Base-by-base conservation (phyloP, 2,888 invertebrate species). In the Erynnis tages region DNA sequence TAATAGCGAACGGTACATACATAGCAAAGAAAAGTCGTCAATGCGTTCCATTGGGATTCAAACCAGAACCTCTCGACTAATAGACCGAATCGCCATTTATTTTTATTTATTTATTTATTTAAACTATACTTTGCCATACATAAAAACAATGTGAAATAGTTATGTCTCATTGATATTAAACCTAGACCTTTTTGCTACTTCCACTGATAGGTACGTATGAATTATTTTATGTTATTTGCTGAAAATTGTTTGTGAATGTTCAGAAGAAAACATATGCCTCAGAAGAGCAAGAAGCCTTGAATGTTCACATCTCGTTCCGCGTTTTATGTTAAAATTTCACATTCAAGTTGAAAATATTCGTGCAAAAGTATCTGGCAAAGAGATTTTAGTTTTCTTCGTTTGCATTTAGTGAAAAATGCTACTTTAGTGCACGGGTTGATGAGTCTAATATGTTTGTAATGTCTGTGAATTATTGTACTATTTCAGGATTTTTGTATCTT, bases 321-420 rank as follows among this genome's bases (percentile, higher is more conserved):
- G 13, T 46, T 46, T 46, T 46, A 35, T 25, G 38, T 8, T 19
- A 29, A 46, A 13, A 29, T 19, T 38, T 16, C 37, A 38, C 11
- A 21, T 47, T 47, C 13, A n/a, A 38, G 29, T 13, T 29, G 34
- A 47, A n/a, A 47, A 46, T 45, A 27, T 34, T 25, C 25, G 13
- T 19, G 27, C 37, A 27, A 46, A 46, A 25, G 11, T 46, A 34
- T 34, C 45, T 46, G n/a, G 35, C 45, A 11, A 35, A 21, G 29
- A 46, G n/a, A 23, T 45, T 44, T 13, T 21, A 8, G 2, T 16
- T 45, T 32, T 17, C 14, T 5, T 40, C 16, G 2, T 21, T 13
- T 17, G 4, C 13, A 8, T 35, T 35, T 35, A 4, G 29, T 11
- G 10, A 29, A n/a, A 29, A 29, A 29, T 25, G 25, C 25, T 25